phyloP scores from a whole-genome alignment of 2,113 vertebrate species.

The Lagopus muta region DNA sequence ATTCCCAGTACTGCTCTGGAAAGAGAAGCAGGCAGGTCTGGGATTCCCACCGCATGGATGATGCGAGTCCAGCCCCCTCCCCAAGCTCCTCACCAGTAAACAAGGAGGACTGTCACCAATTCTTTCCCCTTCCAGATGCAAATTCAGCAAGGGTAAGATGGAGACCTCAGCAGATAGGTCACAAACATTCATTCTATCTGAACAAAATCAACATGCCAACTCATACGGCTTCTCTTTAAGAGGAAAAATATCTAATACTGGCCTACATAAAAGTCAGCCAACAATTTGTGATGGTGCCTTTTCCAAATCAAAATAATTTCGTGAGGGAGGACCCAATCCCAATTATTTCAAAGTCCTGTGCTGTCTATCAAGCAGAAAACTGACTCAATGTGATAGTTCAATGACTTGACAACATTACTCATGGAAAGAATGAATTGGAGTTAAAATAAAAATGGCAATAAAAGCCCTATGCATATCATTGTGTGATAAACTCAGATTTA shows the following conservation, averaged over 20 bases:
- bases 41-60: background rate
- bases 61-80: background rate
- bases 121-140: background rate
- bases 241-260: background rate
- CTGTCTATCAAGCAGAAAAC: slow-evolving; percentile 14
- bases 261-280: background rate
- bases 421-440: background rate
- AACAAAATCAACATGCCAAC: background rate
- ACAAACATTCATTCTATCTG: background rate
- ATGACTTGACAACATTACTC: background rate
- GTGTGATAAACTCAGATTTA: background rate
- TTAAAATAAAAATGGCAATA: background rate
- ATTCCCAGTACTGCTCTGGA: slow-evolving; percentile 53
- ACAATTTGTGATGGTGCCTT: background rate
- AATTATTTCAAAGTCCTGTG: background rate
- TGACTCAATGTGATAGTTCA: background rate
- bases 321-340: background rate
- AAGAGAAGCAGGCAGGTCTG: background rate
- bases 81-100: background rate
- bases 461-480: background rate
- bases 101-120: background rate
- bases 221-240: background rate
- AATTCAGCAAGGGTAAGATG: background rate
- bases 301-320: background rate
- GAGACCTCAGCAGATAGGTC: background rate